These are phyloP conservation scores for Oxyruncus cristatus DNA, from an alignment of 2,113 vertebrate species.

Conservation along the genomic window DNA sequence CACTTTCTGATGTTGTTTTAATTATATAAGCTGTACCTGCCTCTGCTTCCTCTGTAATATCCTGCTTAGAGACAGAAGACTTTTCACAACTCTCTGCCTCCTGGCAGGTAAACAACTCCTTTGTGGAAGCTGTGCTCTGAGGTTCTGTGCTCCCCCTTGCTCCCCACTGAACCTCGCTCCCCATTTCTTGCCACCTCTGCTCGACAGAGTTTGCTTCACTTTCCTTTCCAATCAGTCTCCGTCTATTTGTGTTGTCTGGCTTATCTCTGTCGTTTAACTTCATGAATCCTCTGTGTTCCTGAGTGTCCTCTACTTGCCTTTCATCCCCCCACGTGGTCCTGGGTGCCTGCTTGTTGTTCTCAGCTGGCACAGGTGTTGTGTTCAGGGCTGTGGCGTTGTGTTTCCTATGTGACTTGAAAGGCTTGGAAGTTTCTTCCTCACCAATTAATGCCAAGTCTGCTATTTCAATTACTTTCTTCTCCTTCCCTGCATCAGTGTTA, in stretches of 20 bases:
- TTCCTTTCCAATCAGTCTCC: neutral
- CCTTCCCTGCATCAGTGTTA: neutral
- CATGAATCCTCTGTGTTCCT: neutral
- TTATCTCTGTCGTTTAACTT: constrained; percentile 7
- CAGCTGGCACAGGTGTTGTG: neutral
- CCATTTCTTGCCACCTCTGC: constrained; percentile 30
- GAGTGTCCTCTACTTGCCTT: neutral
- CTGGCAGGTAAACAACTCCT: constrained; percentile 71
- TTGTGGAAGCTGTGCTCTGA: neutral
- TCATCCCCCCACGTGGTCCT: neutral
- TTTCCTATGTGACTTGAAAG: neutral
- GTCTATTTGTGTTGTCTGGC: neutral
- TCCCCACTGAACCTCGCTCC: constrained; percentile 9
- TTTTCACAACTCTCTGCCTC: constrained; percentile 64
- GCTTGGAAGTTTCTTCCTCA: constrained; percentile 25
- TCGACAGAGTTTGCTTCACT: neutral
- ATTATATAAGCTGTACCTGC: constrained; percentile 76
- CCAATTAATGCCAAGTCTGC: constrained; percentile 11
- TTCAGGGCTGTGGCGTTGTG: neutral
- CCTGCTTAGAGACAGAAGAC: constrained; percentile 64
- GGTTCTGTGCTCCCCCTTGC: neutral
- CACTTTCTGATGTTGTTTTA: constrained; percentile 80
- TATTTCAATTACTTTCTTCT: constrained; percentile 51
- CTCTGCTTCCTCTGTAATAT: constrained; percentile 61
- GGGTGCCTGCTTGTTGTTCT: neutral